Conservation (phyloP, 1,140 invertebrate species). For the Neocloeon triangulifer region DNA sequence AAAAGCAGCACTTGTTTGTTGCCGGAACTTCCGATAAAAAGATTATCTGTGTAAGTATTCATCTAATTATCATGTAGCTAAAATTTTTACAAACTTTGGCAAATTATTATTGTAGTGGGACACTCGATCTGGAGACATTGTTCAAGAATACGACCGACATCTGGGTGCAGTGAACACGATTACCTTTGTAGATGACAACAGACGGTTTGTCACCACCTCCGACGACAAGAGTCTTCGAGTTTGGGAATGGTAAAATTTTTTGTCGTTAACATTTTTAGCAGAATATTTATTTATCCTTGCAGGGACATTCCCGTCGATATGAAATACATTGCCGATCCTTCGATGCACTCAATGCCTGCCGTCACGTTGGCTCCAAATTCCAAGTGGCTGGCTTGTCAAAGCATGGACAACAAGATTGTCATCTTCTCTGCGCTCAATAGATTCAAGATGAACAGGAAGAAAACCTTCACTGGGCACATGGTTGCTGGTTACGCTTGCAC, state of each 20-base stretch:
- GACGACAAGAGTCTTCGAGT: slow-evolving; percentile 97
- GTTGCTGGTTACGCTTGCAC: slow-evolving; percentile 96
- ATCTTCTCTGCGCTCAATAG: slow-evolving; percentile 94
- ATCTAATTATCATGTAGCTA: background rate
- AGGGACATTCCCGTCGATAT: slow-evolving; percentile 99
- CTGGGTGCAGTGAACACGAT: slow-evolving; percentile 96
- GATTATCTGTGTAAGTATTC: slow-evolving; percentile 78
- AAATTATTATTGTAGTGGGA: slow-evolving; percentile 70
- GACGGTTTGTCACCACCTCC: slow-evolving; percentile 92
- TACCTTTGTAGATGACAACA: slow-evolving; percentile 96
- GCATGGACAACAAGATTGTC: slow-evolving; percentile 97
- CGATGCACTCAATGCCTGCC: slow-evolving; percentile 97
- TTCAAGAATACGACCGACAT: slow-evolving; percentile 97
- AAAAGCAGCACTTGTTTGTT: slow-evolving; percentile 94
- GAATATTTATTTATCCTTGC: slow-evolving; percentile 12
- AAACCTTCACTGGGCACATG: slow-evolving; percentile 97
- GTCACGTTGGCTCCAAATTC: slow-evolving; percentile 87
- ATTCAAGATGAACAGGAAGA: slow-evolving; percentile 95
- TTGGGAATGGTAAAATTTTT: slow-evolving; percentile 87
- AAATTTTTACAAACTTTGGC: too few species aligned
- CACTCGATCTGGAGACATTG: slow-evolving; percentile 76
- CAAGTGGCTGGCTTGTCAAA: slow-evolving; percentile 98
- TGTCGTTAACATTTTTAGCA: slow-evolving; percentile 3
- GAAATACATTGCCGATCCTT: slow-evolving; percentile 99
- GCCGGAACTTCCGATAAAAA: slow-evolving; percentile 98